Evolutionary conservation across 2,888 invertebrate genomes (phyloP), one percentile per base, ranked within the genome.

Genomic region (Neoascia interrupta): DNA sequence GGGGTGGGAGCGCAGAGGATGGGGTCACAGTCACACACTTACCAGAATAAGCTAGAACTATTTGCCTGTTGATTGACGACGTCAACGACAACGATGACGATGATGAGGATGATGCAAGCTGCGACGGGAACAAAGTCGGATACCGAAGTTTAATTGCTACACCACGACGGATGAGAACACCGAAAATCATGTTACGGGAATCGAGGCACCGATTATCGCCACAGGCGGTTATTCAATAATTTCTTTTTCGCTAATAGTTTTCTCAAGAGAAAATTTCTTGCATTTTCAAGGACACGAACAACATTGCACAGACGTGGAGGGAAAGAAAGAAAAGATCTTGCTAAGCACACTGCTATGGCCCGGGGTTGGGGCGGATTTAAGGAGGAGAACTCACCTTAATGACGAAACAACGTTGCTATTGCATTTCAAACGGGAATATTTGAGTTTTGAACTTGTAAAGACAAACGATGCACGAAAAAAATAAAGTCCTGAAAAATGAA

Each of bases 61-160:
- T 68, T 79, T 73, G 79, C 79, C 79, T 79, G 79, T 79, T 79
- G 79, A 79, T 79, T 73, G 73, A 79, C 26, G 56, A 47, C 53
- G 15, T 56, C 58, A 18, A 53, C 31, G 19, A 68, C 28, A 19
- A 41, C 16, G 39, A 43, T 31, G 34, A 56, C 56, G 45, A 21
- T 19, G 53, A 21, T 19, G 43, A 5, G 34, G 58, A 23, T 16
- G 74, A 21, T 47, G 39, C 34, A 18, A 3, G 28, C 34, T 18
- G 34, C 28, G 13, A 41, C 19, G 19, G n/a, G n/a, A n/a, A n/a
- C n/a, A n/a, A n/a, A n/a, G n/a, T n/a, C n/a, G n/a, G n/a, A n/a
- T 73, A 56, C 45, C 56, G 23, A 73, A 79, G 31, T 61, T 61
- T 72, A n/a, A n/a, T n/a, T 56, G 60, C 64, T 54, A 51, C 79